Evolutionary conservation across 2,113 vertebrate species (phyloP).

Genomic region (Pterocles orientalis): DNA sequence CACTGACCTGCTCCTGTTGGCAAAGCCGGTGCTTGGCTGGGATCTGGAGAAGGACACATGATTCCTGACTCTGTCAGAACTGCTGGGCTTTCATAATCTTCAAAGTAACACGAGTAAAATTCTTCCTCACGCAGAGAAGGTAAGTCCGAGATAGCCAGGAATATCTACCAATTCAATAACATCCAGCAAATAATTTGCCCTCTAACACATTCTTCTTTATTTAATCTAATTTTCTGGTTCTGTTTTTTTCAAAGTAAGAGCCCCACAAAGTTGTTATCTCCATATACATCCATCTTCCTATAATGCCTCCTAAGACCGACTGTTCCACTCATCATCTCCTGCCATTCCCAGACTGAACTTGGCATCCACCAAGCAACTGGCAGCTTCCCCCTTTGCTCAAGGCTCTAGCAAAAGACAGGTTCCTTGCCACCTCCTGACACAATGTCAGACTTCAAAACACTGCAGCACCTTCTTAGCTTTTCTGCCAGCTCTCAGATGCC

Average conservation of each 20-base stretch:
- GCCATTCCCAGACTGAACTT: not conserved
- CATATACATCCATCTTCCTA: not conserved
- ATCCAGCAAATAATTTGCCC: not conserved
- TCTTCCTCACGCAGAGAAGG: conserved; percentile 82
- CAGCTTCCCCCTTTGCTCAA: not conserved
- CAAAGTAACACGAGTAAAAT: conserved; percentile 88
- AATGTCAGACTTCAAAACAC: not conserved
- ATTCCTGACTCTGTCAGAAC: conserved; percentile 81
- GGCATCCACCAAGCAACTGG: not conserved
- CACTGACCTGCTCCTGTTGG: conserved; percentile 84
- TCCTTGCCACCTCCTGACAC: conserved; percentile 1
- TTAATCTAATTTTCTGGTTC: not conserved
- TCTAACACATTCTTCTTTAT: not conserved
- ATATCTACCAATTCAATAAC: conserved; percentile 78
- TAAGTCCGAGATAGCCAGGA: conserved; percentile 83
- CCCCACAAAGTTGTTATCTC: not conserved
- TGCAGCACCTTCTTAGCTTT: not conserved
- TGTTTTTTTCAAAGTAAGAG: not conserved
- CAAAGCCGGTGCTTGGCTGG: conserved; percentile 77
- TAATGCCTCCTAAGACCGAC: not conserved
- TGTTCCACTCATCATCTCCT: not conserved
- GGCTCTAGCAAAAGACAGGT: not conserved
- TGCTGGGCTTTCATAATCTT: conserved; percentile 83
- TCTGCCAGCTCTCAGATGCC: not conserved
- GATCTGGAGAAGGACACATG: conserved; percentile 87